Evolutionary conservation across 1,140 invertebrate genomes (phyloP), one percentile per base, ranked within the genome.

Genomic region (Zophobas morio): DNA sequence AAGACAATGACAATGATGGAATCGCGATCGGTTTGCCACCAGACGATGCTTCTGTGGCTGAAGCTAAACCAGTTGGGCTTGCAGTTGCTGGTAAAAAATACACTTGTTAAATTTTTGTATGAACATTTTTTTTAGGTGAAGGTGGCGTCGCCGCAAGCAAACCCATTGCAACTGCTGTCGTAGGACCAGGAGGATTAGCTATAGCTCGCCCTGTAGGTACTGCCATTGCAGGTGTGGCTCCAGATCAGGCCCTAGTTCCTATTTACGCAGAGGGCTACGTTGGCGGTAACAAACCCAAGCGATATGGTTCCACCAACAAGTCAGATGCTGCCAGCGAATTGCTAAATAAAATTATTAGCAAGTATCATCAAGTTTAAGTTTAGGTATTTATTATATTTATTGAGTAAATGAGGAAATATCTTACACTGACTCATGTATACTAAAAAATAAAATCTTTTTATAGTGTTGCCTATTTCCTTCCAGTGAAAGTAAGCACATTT

Each of bases 1-100:
- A 88, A 20, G 84, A 88, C 39, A 86, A 85, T 6, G 87, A 88
- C 0, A 84, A 88, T 6, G 88, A 89, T 35, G 82, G 82, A 3
- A 86, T 88, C 1, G 83, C 87, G 6, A 86, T 89, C 5, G 88
- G 87, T 71, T 85, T 87, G 4, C 88, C 88, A 6, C 86, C 89
- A 4, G 88, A 89, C 8, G 88, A 89, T 74, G 88, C 90, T 5
- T 90, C 89, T 0, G 89, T 94, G 47, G 92, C 92, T 63, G 92
- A 94, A 85, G 92, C 92, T 1, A 93, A 92, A 82, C 92, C 92
- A 70, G 88, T 93, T 42, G 92, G 92, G 86, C 80, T 89, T 51
- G 86, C 88, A 1, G 85, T 89, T 37, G 88, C 88, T 37, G 88
- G 88, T 80, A 82, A 78, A 1, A 57, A 34, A 57, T 34, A 35